phyloP scores from a whole-genome alignment of 2,113 vertebrate species.

The Protobothrops flavoviridis region DNA sequence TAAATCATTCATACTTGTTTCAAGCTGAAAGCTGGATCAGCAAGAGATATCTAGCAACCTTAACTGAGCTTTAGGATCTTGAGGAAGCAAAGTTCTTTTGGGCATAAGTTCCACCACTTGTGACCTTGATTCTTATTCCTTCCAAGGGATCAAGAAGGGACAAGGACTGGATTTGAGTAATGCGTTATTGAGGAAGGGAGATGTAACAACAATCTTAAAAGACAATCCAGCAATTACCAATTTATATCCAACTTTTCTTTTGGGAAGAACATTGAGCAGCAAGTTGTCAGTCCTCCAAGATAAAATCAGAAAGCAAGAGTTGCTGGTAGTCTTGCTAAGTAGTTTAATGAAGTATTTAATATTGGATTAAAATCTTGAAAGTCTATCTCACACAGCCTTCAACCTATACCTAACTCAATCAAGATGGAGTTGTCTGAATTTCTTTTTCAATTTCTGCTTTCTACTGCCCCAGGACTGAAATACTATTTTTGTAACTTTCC shows the following conservation, averaged over 20 bases:
- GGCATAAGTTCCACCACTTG: not conserved
- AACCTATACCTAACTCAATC: not conserved
- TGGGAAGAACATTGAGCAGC: not conserved
- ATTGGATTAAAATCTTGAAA: not conserved
- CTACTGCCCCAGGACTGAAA: not conserved
- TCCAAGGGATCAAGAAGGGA: not conserved
- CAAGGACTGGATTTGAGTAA: not conserved
- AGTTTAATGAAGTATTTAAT: not conserved
- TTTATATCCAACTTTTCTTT: not conserved
- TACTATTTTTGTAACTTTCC: not conserved
- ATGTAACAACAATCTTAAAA: not conserved
- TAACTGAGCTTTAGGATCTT: not conserved
- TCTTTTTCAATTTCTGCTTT: not conserved
- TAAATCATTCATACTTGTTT: not conserved
- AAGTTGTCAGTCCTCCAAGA: not conserved
- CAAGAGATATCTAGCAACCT: not conserved
- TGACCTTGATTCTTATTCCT: not conserved
- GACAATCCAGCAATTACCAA: not conserved
- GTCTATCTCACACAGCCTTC: not conserved
- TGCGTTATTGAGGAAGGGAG: not conserved
- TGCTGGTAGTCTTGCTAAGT: not conserved
- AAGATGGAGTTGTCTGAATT: not conserved
- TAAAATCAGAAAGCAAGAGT: not conserved
- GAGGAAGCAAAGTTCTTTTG: not conserved
- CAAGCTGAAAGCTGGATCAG: not conserved